These are phyloP conservation scores for Rhabdomys pumilio DNA, from an alignment of 2,797 vertebrate genomes.

Conservation along the genomic window DNA sequence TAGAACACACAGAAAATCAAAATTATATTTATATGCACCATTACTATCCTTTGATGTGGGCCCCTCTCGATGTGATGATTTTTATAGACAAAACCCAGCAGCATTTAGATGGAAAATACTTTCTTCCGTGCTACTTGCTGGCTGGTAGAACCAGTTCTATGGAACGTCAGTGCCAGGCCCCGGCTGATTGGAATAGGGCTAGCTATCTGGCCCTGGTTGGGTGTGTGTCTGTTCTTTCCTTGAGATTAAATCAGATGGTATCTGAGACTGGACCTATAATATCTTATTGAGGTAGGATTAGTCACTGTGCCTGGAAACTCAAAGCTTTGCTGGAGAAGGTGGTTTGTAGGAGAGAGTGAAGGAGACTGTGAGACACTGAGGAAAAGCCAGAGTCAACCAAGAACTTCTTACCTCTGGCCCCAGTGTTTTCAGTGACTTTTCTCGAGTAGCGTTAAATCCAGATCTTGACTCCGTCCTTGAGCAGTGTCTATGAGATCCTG, in stretches of 20 bases:
- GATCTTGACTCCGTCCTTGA: not conserved
- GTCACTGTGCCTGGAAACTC: not conserved
- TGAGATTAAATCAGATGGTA: not conserved
- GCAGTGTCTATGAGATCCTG: not conserved
- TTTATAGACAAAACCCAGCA: constrained; percentile 38
- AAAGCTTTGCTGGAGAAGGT: not conserved
- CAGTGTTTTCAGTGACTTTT: not conserved
- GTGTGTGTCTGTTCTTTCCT: not conserved
- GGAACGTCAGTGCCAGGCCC: not conserved
- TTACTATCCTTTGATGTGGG: constrained; percentile 1
- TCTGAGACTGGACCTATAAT: not conserved
- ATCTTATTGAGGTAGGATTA: not conserved
- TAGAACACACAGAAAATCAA: constrained; percentile 18
- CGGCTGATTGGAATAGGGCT: not conserved
- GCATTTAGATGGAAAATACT: not conserved
- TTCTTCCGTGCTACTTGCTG: not conserved
- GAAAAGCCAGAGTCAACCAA: not conserved
- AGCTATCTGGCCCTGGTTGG: not conserved
- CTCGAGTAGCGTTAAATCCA: too few relatives aligned
- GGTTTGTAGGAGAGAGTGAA: not conserved
- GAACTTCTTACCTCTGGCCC: not conserved
- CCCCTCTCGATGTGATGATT: not conserved
- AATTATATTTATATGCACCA: not conserved
- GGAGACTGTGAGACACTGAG: not conserved
- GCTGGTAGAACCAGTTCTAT: not conserved